Base-by-base conservation (phyloP, 2,797 vertebrate genomes). In the Malacoraja senta region DNA sequence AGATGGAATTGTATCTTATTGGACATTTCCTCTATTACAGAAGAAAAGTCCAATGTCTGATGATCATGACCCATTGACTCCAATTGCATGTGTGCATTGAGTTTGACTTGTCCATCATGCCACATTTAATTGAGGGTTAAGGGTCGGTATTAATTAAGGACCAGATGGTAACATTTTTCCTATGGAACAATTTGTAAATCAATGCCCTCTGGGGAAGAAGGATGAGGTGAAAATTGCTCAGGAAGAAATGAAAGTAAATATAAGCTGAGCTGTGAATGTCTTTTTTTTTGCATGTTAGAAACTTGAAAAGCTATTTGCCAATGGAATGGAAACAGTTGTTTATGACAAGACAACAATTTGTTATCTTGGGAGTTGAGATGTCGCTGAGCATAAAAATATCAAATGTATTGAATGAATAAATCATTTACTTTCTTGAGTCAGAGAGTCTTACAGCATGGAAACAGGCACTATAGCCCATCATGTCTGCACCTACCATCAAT, bases 271-370 rank as follows among this genome's bases (percentile, higher is more conserved):
- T 61, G 13, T 4, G 9, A 1, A 15, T 58, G 17, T 93, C 38
- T 15, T 61, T 44, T 29, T 38, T 58, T 38, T 58, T 71, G 65
- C 26, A 8, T 93, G 94, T 1, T 65, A 92, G 29, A 94, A 93
- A 93, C 94, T 94, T 44, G 94, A 94, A 93, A 94, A 94, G n/a
- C 93, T 95, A 21, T 95, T 95, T 93, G 95, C 94, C 24, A 94
- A 94, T 24, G 95, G 95, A 8, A 94, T 94, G 17, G 94, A 95
- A 94, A 92, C 74, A 29, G 7, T 29, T 8, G 17, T 65, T 72
- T 19, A 3, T 68, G 63, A 84, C n/a, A 93, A 8, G 17, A 71
- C 32, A 91, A 72, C 68, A 86, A 86, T 8, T 61, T 63, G 83
- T 32, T 71, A 35, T 9, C 35, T 44, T 21, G 19, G 65, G 32